Base-by-base conservation (phyloP, 2,113 vertebrate genomes). In the Ptyas mucosa region DNA sequence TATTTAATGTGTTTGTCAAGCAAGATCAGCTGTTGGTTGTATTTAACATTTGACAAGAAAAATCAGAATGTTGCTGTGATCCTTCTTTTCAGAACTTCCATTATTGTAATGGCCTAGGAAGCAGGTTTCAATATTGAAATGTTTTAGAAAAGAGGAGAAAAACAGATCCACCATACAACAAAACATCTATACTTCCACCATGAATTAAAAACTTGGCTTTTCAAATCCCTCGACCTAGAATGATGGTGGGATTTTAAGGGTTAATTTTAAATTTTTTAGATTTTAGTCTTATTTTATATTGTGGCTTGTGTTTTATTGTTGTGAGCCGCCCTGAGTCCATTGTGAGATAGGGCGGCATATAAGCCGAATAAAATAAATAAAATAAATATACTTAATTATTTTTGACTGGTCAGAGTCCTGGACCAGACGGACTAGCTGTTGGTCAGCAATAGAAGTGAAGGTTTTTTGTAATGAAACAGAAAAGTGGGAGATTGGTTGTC, bases 71-170 rank as follows among this genome's bases (percentile, higher is more conserved):
- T 94, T 87, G 89, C 92, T 89, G 90, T 91, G 90, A 93, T 94
- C 92, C 69, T 57, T 23, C 51, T 88, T 94, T 95, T 89, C 57
- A 9, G 89, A 93, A 85, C 93, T 92, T 93, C 93, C 91, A 96
- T 96, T 94, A 96, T 95, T 95, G 93, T 95, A 93, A 96, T 90
- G 93, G 91, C 95, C 96, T 93, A 93, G 88, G 39, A 96, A 39
- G 20, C 91, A 86, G 43, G 61, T 20, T 52, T 92, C 34, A 94
- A 90, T n/a, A 88, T 88, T 81, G 57, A 85, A 95, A 34, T 29
- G n/a, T 1, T 87, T 96, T 95, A 91, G 87, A 94, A 93, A 93
- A 94, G 46, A 54, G 5, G 29, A 21, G 88, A 94, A 21, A 20
- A 49, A 94, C 5, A 24, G 53, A 54, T 54, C 53, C 53, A 54